phyloP scores from a whole-genome alignment of 1,140 invertebrate species.

The Gonioctena quinquepunctata region DNA sequence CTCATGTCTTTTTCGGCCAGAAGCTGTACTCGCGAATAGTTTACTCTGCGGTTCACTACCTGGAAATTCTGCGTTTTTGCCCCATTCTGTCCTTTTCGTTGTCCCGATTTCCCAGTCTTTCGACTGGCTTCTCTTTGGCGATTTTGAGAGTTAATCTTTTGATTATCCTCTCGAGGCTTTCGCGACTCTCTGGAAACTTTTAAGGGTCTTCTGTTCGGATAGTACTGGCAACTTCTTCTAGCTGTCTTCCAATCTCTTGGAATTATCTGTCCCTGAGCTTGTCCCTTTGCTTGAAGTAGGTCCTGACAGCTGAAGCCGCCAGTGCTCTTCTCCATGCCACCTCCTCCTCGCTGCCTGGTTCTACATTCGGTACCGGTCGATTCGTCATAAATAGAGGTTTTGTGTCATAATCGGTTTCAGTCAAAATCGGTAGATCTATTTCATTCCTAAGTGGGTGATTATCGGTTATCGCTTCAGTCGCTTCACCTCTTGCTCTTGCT shows the following conservation, averaged over 20 bases:
- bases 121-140: too few species aligned
- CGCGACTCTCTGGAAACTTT: too few species aligned
- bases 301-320: neutral
- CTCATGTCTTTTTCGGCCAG: neutral
- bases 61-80: too few species aligned
- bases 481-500: too few species aligned
- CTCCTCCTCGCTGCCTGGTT: neutral
- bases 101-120: neutral
- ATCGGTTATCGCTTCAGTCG: too few species aligned
- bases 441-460: too few species aligned
- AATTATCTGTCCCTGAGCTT: too few species aligned
- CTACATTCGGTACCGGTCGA: neutral
- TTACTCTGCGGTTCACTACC: neutral
- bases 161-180: neutral
- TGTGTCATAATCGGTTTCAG: too few species aligned
- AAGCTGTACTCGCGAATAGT: neutral
- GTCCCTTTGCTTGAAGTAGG: neutral
- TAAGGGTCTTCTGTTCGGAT: too few species aligned
- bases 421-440: too few species aligned
- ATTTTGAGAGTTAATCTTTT: neutral
- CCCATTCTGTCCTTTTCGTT: neutral
- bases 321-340: neutral
- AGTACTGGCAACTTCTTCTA: neutral
- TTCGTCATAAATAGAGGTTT: too few species aligned
- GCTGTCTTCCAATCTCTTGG: neutral